These are phyloP conservation scores for Cheilosia pagana DNA, from an alignment of 2,888 invertebrate species.

Conservation along the genomic window DNA sequence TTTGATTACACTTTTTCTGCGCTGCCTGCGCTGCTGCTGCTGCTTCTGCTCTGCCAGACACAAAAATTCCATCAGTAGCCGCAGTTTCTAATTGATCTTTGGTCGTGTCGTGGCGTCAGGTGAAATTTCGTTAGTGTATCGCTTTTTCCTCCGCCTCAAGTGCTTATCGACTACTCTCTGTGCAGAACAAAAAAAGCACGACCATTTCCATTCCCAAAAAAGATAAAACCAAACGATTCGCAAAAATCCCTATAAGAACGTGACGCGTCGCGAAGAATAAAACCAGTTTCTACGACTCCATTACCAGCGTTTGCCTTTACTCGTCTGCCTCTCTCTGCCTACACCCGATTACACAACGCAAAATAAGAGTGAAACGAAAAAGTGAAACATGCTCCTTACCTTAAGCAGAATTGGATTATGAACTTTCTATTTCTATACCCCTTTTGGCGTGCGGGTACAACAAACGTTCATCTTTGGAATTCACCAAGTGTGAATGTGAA, in stretches of 20 bases:
- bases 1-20: slow-evolving; percentile 23
- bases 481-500: slow-evolving; percentile 10
- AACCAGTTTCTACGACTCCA: slow-evolving; percentile 8
- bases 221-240: neutral
- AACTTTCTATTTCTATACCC: slow-evolving; percentile 67
- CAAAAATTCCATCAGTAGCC: slow-evolving; percentile 6
- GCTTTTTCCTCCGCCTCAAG: slow-evolving; percentile 11
- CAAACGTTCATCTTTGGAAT: neutral
- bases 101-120: slow-evolving; percentile 21
- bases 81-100: neutral
- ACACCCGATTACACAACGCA: slow-evolving; percentile 59
- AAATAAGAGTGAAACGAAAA: slow-evolving; percentile 40
- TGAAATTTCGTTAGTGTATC: slow-evolving; percentile 33
- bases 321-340: neutral
- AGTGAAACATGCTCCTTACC: slow-evolving; percentile 38
- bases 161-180: slow-evolving; percentile 9
- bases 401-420: slow-evolving; percentile 49
- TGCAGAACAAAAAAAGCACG: slow-evolving; percentile 24
- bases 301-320: neutral
- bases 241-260: slow-evolving; percentile 2
- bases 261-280: neutral
- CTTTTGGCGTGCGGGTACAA: slow-evolving; percentile 12
- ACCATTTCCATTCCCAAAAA: neutral
- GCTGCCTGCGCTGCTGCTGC: neutral
- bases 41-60: slow-evolving; percentile 22